Conservation (phyloP, 2,797 vertebrate genomes). For the Anisognathus igniventris region DNA sequence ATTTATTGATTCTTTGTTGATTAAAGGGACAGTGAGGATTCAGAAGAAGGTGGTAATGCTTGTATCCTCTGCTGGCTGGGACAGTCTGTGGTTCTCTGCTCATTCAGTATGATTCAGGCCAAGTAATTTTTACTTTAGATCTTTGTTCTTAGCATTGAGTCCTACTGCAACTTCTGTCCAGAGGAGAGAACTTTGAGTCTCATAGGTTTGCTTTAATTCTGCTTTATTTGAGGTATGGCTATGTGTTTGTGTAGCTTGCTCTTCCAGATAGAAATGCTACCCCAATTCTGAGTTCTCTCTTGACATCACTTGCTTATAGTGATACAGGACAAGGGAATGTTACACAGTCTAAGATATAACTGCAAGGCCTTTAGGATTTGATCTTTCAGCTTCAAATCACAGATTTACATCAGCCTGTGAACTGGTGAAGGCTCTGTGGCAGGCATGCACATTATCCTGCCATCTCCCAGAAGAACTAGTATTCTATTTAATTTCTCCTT, state of each 20-base stretch:
- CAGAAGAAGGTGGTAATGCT: not conserved
- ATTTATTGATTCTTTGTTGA: not conserved
- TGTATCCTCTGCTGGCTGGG: not conserved
- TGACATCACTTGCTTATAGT: not conserved
- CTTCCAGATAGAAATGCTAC: not conserved
- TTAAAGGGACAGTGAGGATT: not conserved
- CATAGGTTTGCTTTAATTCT: not conserved
- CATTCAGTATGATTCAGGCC: not conserved
- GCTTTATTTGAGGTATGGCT: not conserved
- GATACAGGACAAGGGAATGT: not conserved
- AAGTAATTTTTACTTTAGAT: not conserved
- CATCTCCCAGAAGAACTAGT: not conserved
- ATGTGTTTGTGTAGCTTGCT: not conserved
- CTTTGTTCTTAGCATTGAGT: not conserved
- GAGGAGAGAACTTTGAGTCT: not conserved
- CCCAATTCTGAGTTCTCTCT: not conserved
- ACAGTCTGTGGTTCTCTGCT: not conserved
- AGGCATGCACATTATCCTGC: not conserved
- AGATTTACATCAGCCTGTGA: not conserved
- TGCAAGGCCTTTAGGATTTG: not conserved
- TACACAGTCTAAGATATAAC: not conserved
- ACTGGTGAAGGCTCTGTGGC: not conserved
- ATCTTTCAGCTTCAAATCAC: not conserved
- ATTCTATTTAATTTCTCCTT: conserved; percentile 57
- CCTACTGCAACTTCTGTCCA: not conserved